These are phyloP conservation scores for Epizoanthus ramosus DNA, from an alignment of 92 coral and sea anemone species.

Conservation along the genomic window DNA sequence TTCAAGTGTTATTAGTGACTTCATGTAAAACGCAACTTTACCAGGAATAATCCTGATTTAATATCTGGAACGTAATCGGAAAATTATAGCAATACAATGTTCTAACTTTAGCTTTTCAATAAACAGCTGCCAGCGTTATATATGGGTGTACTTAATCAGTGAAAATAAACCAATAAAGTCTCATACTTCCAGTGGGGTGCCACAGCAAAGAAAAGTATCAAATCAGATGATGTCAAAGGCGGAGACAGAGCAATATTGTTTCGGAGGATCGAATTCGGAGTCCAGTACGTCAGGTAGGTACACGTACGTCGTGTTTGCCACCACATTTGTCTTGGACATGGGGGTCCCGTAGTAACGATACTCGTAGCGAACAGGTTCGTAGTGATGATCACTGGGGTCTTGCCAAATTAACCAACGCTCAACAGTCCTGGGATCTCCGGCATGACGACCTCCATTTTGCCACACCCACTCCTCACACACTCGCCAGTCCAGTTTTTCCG, in stretches of 20 bases:
- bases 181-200: no score
- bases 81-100: no score
- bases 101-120: no score
- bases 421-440: conserved; percentile 16
- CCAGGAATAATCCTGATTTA: no score
- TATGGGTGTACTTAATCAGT: no score
- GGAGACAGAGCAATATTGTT: conserved; percentile 2
- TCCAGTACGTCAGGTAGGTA: not conserved
- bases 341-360: conserved; percentile 13
- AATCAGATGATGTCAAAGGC: conserved; percentile 19
- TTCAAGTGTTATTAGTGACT: no score
- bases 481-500: conserved; percentile 37
- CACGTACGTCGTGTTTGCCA: conserved; percentile 3
- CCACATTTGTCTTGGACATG: conserved; percentile 14
- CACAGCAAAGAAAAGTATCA: not conserved
- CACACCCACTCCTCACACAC: conserved; percentile 75
- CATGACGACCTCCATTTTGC: conserved; percentile 58
- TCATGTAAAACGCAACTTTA: no score
- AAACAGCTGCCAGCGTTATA: no score
- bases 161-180: no score
- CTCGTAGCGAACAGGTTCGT: conserved; percentile 30
- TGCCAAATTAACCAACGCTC: conserved; percentile 47
- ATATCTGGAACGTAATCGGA: no score
- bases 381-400: not conserved
- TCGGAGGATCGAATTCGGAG: conserved; percentile 24